Conservation (phyloP, 2,888 invertebrate species). For the Lepidonotus clava region DNA sequence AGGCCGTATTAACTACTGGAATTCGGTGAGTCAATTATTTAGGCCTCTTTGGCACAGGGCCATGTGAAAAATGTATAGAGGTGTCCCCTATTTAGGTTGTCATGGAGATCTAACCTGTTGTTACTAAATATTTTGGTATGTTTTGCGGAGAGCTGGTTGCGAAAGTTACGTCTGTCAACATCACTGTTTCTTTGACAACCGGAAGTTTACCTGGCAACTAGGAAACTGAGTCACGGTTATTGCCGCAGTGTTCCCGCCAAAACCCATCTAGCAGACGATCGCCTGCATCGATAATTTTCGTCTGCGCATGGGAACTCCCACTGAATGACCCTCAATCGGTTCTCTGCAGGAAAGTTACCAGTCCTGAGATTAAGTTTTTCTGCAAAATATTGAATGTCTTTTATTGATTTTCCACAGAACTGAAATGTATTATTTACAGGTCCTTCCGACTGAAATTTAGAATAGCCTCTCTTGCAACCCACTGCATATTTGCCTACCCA, state of each 20-base stretch:
- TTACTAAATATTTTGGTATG: conserved; percentile 43
- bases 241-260: background rate
- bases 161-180: background rate
- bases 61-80: background rate
- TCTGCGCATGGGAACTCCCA: too few species aligned
- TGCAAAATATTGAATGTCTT: too few species aligned
- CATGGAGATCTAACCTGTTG: conserved; percentile 47
- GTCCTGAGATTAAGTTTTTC: too few species aligned
- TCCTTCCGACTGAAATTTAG: too few species aligned
- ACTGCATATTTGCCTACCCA: too few species aligned
- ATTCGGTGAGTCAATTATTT: conserved; percentile 15
- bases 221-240: background rate
- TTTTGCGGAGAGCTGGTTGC: background rate
- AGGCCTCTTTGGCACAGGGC: background rate
- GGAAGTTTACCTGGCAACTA: conserved; percentile 32
- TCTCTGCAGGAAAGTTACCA: too few species aligned
- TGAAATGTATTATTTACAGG: too few species aligned
- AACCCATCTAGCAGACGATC: too few species aligned
- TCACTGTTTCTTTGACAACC: background rate
- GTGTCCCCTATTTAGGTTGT: background rate
- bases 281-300: too few species aligned
- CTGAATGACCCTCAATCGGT: too few species aligned
- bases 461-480: too few species aligned
- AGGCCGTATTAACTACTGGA: background rate
- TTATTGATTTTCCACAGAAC: too few species aligned